Base-by-base conservation (phyloP, 2,888 invertebrate species). In the Micropterix aruncella region DNA sequence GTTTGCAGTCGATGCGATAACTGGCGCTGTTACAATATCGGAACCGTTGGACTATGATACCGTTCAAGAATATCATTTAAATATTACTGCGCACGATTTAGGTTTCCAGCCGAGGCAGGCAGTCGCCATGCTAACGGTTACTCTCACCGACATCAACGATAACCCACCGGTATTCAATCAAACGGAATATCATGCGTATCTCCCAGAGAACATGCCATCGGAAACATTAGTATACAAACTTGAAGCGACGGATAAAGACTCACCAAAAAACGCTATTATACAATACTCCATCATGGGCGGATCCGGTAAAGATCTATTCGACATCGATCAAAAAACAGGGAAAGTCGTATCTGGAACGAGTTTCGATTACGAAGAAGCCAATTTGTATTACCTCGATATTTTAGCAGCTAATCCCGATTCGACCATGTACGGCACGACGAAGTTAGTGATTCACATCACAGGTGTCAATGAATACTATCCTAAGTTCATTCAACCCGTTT, bases 401-500 rank as follows among this genome's bases (percentile, higher is more conserved):
- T 70, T 84, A 41, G 94, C 94, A 0, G 78, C 81, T 40, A 94
- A 95, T 68, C 91, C 93, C 0, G 88, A 88, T 55, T 83, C 90
- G 0, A 65, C 73, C 16, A 86, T 90, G 84, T 79, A 77, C 49
- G 83, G 83, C 18, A 77, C 77, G 12, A 80, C 88, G 1, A 76
- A 78, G 52, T 74, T 92, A 0, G 59, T 75, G 3, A 77, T 93
- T 1, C 78, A 83, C 54, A 79, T 93, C 19, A 83, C 84, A 0
- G 90, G 92, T 0, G 80, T 87, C 1, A 93, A 93, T 60, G 92
- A 93, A 60, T 92, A 77, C 56, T 91, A 83, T 60, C 92, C 92
- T 0, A 80, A 83, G 56, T 93, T 93, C 58, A 72, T 87, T 44
- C 89, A 91, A 59, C 84, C 90, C 0, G 89, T 88, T 2, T 93